These are phyloP conservation scores for Dynastes tityus DNA, from an alignment of 2,888 invertebrate species.

Conservation along the genomic window DNA sequence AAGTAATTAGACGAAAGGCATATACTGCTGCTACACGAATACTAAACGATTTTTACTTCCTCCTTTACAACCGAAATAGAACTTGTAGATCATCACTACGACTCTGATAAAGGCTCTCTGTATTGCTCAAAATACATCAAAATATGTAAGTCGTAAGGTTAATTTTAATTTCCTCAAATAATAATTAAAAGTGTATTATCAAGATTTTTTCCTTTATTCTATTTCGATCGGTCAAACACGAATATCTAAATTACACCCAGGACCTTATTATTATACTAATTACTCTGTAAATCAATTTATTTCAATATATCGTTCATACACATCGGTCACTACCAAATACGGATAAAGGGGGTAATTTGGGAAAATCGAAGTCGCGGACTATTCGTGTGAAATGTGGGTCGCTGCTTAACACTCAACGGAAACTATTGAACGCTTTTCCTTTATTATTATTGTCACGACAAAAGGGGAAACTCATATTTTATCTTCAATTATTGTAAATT, in stretches of 20 bases:
- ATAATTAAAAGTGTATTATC: slow-evolving; percentile 22
- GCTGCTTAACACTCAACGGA: slow-evolving; percentile 52
- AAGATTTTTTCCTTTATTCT: neutral
- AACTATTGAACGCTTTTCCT: slow-evolving; percentile 53
- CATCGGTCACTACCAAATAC: slow-evolving; percentile 20
- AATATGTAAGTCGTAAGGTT: slow-evolving; percentile 2
- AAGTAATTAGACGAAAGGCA: slow-evolving; percentile 58
- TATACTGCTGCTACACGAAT: slow-evolving; percentile 54
- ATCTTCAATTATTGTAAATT: slow-evolving; percentile 55
- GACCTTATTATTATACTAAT: slow-evolving; percentile 27
- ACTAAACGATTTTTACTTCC: slow-evolving; percentile 61
- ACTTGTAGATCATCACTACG: slow-evolving; percentile 40
- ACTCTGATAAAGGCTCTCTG: slow-evolving; percentile 1
- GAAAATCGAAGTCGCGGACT: slow-evolving; percentile 28
- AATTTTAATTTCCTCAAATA: neutral
- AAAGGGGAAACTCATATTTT: slow-evolving; percentile 54
- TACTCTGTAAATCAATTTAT: slow-evolving; percentile 36
- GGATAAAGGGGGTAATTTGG: slow-evolving; percentile 32
- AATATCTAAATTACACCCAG: slow-evolving; percentile 17
- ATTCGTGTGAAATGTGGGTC: slow-evolving; percentile 53
- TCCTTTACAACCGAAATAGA: slow-evolving; percentile 59
- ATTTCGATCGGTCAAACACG: slow-evolving; percentile 9
- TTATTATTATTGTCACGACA: slow-evolving; percentile 54
- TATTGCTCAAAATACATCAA: slow-evolving; percentile 21
- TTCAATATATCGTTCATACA: slow-evolving; percentile 13